Conservation (phyloP, 1,140 invertebrate species). For the Procambarus clarkii region DNA sequence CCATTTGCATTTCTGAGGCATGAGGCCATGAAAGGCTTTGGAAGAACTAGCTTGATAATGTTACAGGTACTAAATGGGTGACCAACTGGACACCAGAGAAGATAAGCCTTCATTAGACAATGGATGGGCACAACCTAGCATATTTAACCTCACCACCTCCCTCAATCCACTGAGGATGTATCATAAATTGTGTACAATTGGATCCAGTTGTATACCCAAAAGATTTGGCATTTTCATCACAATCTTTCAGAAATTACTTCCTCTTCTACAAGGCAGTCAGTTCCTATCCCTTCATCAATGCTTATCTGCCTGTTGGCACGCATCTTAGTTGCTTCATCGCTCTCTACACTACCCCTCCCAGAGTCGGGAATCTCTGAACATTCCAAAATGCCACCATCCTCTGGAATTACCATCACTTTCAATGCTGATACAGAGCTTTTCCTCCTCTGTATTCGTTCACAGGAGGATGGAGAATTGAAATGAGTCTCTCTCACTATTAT, state of each 20-base stretch:
- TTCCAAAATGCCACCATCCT: conserved; percentile 47
- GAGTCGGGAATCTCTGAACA: conserved; percentile 51
- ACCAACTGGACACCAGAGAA: neutral
- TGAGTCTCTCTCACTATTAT: conserved; percentile 35
- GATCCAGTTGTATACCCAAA: no score
- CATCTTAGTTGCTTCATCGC: conserved; percentile 25
- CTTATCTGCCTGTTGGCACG: conserved; percentile 48
- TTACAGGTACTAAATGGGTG: neutral
- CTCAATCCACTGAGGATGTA: no score
- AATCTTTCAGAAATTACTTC: neutral
- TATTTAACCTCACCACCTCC: no score
- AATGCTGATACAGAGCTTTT: conserved; percentile 30
- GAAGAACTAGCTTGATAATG: conserved; percentile 1
- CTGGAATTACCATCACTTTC: conserved; percentile 55
- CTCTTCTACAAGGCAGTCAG: conserved; percentile 43
- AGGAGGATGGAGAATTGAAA: neutral
- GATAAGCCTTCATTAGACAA: neutral
- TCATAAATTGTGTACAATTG: neutral
- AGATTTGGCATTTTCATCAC: neutral
- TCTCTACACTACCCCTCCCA: conserved; percentile 55
- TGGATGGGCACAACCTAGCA: no score
- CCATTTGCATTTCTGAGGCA: neutral
- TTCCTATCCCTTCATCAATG: conserved; percentile 56
- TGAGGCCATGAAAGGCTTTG: neutral
- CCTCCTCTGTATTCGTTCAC: conserved; percentile 32